Conservation (phyloP, 2,797 vertebrate genomes). For the Enteromius afrohamiltoni region DNA sequence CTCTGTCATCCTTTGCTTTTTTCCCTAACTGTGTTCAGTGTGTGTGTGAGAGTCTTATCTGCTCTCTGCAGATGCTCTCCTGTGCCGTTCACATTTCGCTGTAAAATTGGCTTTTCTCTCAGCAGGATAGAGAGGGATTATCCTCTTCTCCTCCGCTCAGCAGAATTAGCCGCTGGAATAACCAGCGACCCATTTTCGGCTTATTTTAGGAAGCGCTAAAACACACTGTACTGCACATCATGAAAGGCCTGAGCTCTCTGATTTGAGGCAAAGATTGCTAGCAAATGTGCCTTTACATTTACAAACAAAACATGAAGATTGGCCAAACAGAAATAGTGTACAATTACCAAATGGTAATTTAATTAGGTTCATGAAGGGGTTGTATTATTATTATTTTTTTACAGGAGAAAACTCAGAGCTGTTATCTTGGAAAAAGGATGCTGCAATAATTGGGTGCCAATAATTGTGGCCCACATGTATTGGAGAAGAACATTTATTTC, state of each 20-base stretch:
- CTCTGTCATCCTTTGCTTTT: conserved; percentile 19
- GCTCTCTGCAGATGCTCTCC: conserved; percentile 46
- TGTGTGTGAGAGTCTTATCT: conserved; percentile 54
- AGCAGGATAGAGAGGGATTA: conserved; percentile 44
- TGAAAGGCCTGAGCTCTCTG: conserved; percentile 1
- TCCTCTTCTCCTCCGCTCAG: conserved; percentile 51
- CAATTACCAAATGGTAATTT: not conserved
- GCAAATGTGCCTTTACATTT: conserved; percentile 18
- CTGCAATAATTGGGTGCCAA: too few relatives aligned
- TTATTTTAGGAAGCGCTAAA: conserved; percentile 59
- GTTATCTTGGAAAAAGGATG: too few relatives aligned
- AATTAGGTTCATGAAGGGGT: not conserved
- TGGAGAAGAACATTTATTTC: too few relatives aligned
- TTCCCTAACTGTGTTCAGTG: not conserved
- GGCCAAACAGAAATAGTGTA: not conserved
- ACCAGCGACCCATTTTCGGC: conserved; percentile 41
- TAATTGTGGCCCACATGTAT: too few relatives aligned
- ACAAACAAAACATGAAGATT: not conserved
- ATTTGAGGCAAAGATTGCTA: not conserved
- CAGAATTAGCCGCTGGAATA: conserved; percentile 49
- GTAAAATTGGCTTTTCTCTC: conserved; percentile 49
- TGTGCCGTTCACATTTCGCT: conserved; percentile 43
- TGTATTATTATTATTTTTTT: not conserved
- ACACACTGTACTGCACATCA: conserved; percentile 30
- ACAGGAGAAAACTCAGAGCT: too few relatives aligned